These are phyloP conservation scores for Oceanodroma leucorhoa DNA, from an alignment of 2,797 vertebrate genomes.

Conservation along the genomic window DNA sequence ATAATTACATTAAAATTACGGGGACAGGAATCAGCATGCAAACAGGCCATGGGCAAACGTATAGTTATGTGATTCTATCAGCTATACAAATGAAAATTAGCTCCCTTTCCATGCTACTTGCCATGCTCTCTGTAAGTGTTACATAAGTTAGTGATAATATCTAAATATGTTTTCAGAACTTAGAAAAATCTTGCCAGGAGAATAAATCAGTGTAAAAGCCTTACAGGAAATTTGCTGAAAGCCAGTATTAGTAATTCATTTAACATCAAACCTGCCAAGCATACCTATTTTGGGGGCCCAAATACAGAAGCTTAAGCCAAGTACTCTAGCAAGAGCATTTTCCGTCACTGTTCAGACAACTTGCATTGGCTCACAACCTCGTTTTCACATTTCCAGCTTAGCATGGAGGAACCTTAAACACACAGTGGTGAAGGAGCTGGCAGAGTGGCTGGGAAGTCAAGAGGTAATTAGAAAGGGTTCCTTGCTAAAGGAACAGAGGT, in stretches of 20 bases:
- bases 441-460: background rate
- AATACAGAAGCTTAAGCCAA: background rate
- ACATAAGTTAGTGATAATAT: slow-evolving; percentile 41
- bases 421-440: background rate
- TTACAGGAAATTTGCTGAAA: slow-evolving; percentile 30
- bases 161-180: slow-evolving; percentile 11
- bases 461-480: background rate
- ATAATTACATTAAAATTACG: slow-evolving; percentile 46
- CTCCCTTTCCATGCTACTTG: slow-evolving; percentile 20
- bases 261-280: background rate
- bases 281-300: background rate
- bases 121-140: slow-evolving; percentile 7
- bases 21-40: slow-evolving; percentile 43
- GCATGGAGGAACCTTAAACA: background rate
- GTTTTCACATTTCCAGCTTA: background rate
- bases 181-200: background rate
- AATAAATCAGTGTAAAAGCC: slow-evolving; percentile 7
- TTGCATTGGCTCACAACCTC: background rate
- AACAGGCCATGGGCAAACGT: slow-evolving; percentile 33
- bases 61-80: slow-evolving; percentile 41
- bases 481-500: background rate
- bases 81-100: slow-evolving; percentile 43
- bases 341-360: background rate
- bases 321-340: background rate
- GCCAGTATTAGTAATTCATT: background rate